Conservation (phyloP, 2,888 invertebrate genomes). For the Morpho deidamia region DNA sequence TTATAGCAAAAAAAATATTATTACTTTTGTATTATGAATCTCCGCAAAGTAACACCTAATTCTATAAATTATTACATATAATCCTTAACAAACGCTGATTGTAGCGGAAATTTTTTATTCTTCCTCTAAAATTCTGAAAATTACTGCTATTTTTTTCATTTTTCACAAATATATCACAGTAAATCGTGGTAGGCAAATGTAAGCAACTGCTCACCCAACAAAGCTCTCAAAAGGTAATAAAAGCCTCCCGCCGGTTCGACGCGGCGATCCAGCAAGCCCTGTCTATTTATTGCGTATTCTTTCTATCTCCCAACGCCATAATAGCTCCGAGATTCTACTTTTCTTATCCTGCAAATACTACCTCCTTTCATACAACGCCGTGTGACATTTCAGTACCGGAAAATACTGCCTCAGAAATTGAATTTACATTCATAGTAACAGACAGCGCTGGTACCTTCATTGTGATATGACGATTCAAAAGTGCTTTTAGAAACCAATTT, state of each 20-base stretch:
- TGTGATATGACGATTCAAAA: no score
- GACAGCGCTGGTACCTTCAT: background rate
- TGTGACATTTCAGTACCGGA: background rate
- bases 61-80: no score
- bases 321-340: conserved; percentile 1
- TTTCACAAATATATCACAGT: background rate
- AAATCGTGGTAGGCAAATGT: background rate
- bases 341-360: conserved; percentile 1
- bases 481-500: no score
- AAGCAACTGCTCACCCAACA: conserved; percentile 24
- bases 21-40: no score
- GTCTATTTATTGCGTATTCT: conserved; percentile 45
- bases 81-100: no score
- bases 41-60: no score
- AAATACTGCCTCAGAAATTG: background rate
- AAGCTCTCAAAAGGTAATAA: conserved; percentile 41
- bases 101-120: no score
- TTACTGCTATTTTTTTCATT: background rate
- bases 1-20: no score
- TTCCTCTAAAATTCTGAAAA: no score
- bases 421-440: conserved; percentile 1
- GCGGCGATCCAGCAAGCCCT: conserved; percentile 24
- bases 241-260: conserved; percentile 32
- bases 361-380: background rate
- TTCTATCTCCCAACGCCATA: conserved; percentile 26